Evolutionary conservation across 1,140 invertebrate genomes (phyloP).

Genomic region (Drosophila ambigua): DNA sequence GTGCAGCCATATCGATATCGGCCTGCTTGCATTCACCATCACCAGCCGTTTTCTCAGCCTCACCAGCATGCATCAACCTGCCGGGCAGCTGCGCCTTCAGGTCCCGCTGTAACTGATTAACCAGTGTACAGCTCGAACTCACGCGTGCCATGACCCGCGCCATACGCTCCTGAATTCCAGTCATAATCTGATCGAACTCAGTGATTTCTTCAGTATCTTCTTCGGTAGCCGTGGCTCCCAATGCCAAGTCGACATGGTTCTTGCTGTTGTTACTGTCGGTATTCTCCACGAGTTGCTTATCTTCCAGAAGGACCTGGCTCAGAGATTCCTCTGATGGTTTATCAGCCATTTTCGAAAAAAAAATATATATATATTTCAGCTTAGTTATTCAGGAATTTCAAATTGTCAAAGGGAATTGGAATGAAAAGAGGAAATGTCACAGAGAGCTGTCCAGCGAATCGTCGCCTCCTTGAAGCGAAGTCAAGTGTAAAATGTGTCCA

Average conservation of each 20-base stretch:
- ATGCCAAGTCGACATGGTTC: not conserved
- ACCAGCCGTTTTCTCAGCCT: too few species aligned
- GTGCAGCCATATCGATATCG: too few species aligned
- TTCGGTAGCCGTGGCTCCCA: conserved; percentile 18
- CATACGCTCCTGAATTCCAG: conserved; percentile 25
- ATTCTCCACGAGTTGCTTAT: too few species aligned
- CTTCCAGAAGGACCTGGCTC: not conserved
- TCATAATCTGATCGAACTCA: conserved; percentile 21
- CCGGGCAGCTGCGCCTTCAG: not conserved
- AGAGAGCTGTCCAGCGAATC: not conserved
- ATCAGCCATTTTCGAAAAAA: conserved; percentile 18
- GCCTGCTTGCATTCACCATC: too few species aligned
- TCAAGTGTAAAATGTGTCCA: conserved; percentile 47
- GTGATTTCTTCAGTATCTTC: conserved; percentile 28
- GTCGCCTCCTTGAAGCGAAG: conserved; percentile 27
- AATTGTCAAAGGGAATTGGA: not conserved
- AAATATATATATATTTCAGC: not conserved
- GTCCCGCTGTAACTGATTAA: conserved; percentile 5
- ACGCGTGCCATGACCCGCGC: conserved; percentile 14
- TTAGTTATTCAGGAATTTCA: not conserved
- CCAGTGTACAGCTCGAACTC: not conserved
- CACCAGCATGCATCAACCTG: too few species aligned
- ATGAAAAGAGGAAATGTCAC: not conserved
- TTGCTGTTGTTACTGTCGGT: not conserved
- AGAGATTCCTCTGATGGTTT: conserved; percentile 5